phyloP scores from a whole-genome alignment of 2,113 vertebrate genomes.

The Columba janthina region DNA sequence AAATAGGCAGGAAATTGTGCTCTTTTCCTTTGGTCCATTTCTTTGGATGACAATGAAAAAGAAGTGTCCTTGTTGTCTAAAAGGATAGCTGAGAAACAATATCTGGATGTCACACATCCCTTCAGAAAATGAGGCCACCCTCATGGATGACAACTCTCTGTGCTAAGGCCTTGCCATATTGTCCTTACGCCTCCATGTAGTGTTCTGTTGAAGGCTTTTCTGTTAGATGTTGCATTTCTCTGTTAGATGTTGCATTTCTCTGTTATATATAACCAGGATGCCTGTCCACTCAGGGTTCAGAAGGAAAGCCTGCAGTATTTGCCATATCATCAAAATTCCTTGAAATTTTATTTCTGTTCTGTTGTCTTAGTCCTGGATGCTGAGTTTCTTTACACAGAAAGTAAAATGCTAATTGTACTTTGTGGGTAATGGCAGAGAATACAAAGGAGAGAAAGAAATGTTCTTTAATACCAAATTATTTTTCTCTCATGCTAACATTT shows the following conservation, averaged over 20 bases:
- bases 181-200: neutral
- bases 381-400: neutral
- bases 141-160: neutral
- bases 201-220: neutral
- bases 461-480: neutral
- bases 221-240: neutral
- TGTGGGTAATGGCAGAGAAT: neutral
- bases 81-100: constrained; percentile 34
- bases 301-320: neutral
- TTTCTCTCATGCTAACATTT: neutral
- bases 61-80: neutral
- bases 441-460: neutral
- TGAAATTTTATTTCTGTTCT: neutral
- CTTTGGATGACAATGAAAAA: constrained; percentile 24
- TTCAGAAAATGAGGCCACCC: neutral
- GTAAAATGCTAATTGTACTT: neutral
- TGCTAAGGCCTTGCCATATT: neutral
- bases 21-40: constrained; percentile 28
- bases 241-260: neutral
- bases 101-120: constrained; percentile 27
- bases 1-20: constrained; percentile 33
- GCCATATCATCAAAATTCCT: neutral
- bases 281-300: fast-evolving
- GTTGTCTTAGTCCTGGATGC: neutral
- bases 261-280: neutral